A percentile compares a stretch with the other conserved stretches of the same genome.
Conservation (phyloP, 2,888 invertebrate genomes). For the Melolontha melolontha region DNA sequence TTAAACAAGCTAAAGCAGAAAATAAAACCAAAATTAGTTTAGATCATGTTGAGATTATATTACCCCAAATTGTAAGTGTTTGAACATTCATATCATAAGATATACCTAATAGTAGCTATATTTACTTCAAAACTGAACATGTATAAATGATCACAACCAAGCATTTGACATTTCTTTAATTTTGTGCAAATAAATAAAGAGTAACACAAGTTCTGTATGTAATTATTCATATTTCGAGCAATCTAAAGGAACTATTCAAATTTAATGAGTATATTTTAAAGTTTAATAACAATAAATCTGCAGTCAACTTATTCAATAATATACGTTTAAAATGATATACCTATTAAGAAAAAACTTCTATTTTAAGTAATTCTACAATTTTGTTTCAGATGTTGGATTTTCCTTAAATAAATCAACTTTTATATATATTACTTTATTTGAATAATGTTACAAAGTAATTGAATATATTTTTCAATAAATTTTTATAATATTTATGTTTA, state of each 20-base stretch:
- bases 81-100: constrained; percentile 4
- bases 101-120: too few species aligned
- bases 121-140: not conserved
- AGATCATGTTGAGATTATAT: constrained; percentile 70
- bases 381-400: constrained; percentile 69
- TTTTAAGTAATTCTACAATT: constrained; percentile 7
- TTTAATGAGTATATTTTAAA: too few species aligned
- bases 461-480: constrained; percentile 32
- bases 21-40: constrained; percentile 66
- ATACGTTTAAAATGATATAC: too few species aligned
- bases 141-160: too few species aligned
- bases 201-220: too few species aligned
- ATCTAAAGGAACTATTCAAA: too few species aligned
- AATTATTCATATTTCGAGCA: too few species aligned
- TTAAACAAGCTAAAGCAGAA: constrained; percentile 67
- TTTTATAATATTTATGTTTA: constrained; percentile 23
- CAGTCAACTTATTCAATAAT: too few species aligned
- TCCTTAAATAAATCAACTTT: constrained; percentile 58
- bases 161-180: too few species aligned
- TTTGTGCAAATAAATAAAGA: too few species aligned
- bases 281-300: too few species aligned
- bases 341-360: too few species aligned
- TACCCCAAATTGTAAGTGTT: constrained; percentile 69
- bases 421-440: constrained; percentile 12
- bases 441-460: constrained; percentile 25